phyloP scores from a whole-genome alignment of 2,113 vertebrate species.

The Falco punctatus region DNA sequence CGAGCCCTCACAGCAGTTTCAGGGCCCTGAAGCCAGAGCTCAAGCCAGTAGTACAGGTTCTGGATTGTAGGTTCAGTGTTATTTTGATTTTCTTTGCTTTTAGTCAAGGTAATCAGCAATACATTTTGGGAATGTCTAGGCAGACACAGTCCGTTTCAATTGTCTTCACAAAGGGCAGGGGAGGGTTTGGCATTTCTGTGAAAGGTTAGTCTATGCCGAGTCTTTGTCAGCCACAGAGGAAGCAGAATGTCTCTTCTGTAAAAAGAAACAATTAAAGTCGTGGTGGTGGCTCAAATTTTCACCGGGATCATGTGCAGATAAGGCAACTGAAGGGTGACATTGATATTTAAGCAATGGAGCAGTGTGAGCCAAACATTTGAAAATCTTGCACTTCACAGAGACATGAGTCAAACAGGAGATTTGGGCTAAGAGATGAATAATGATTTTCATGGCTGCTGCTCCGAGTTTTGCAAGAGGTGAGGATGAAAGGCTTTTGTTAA shows the following conservation, averaged over 20 bases:
- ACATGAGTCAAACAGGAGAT: not conserved
- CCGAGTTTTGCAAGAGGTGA: not conserved
- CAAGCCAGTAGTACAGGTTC: not conserved
- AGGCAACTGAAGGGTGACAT: not conserved
- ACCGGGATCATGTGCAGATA: not conserved
- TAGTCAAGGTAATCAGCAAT: constrained; percentile 28
- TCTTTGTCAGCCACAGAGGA: constrained; percentile 5
- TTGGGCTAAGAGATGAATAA: constrained; percentile 3
- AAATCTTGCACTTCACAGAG: not conserved
- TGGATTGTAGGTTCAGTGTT: not conserved
- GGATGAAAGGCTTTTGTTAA: constrained; percentile 37
- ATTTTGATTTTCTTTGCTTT: not conserved
- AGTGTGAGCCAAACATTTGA: not conserved
- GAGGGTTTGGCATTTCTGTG: constrained; percentile 59
- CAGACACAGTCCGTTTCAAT: not conserved
- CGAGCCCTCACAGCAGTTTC: not conserved
- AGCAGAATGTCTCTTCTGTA: constrained; percentile 1
- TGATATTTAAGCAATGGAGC: not conserved
- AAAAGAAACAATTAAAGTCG: not conserved
- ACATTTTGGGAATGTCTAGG: constrained; percentile 15
- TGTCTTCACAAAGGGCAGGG: constrained; percentile 56
- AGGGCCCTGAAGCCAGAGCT: not conserved
- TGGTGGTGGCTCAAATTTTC: not conserved
- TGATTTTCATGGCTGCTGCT: not conserved
- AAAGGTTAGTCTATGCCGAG: constrained; percentile 9